Evolutionary conservation across 2,797 vertebrate species (phyloP).

Genomic region (Labeo calbasu): DNA sequence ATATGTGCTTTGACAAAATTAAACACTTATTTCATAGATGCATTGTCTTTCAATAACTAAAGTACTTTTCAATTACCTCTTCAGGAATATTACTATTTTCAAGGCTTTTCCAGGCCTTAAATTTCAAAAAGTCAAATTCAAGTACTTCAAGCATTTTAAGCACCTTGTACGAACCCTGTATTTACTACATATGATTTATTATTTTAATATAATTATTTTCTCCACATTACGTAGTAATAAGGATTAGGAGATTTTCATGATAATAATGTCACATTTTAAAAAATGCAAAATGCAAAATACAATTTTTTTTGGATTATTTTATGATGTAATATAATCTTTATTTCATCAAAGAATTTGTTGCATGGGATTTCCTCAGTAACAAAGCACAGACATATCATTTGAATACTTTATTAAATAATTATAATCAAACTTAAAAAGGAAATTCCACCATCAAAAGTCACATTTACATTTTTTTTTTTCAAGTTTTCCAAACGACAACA

Average conservation of each 20-base stretch:
- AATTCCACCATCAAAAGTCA: conserved; percentile 60
- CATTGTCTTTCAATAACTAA: too few relatives aligned
- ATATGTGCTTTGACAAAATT: too few relatives aligned
- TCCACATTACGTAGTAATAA: not conserved
- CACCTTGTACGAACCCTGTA: too few relatives aligned
- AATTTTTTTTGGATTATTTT: not conserved
- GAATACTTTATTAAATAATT: conserved; percentile 80
- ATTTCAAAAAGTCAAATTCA: too few relatives aligned
- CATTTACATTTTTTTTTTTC: conserved; percentile 68
- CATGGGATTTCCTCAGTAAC: not conserved
- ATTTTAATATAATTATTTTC: not conserved
- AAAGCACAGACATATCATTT: conserved; percentile 48
- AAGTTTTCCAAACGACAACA: conserved; percentile 64
- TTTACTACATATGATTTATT: not conserved
- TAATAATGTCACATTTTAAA: not conserved
- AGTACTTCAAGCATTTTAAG: too few relatives aligned
- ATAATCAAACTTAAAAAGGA: conserved; percentile 74
- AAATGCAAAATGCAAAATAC: not conserved
- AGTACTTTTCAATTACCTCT: too few relatives aligned
- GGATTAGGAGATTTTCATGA: not conserved
- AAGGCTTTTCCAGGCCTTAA: too few relatives aligned
- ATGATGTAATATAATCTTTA: not conserved
- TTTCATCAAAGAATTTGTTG: not conserved
- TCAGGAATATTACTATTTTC: too few relatives aligned
- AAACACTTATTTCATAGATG: too few relatives aligned